Evolutionary conservation across 2,113 vertebrate genomes (phyloP).

Genomic region (Vulpes lagopus): DNA sequence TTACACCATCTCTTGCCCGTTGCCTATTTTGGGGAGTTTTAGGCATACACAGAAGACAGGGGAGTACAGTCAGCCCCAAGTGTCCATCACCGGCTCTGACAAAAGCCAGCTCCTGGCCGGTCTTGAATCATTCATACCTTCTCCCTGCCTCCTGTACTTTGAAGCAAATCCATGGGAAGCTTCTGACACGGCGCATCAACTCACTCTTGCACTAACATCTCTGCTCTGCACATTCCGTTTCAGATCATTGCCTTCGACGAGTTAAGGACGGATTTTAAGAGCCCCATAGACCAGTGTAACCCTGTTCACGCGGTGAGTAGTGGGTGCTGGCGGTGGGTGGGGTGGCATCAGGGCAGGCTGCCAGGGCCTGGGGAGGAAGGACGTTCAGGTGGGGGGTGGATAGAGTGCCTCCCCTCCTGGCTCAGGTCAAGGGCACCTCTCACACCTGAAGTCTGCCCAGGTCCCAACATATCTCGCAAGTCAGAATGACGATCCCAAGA

Average conservation of each 20-base stretch:
- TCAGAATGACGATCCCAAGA: background rate
- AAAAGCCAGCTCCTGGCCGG: background rate
- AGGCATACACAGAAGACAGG: background rate
- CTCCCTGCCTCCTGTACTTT: accelerated
- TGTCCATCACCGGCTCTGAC: background rate
- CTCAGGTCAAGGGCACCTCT: background rate
- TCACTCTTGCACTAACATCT: background rate
- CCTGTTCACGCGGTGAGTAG: conserved; percentile 96
- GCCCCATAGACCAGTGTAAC: conserved; percentile 98
- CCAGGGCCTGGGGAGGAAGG: background rate
- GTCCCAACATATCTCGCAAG: background rate
- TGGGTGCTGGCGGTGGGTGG: background rate
- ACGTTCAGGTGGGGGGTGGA: background rate
- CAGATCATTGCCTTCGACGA: conserved; percentile 99
- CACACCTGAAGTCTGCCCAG: background rate
- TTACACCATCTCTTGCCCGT: background rate
- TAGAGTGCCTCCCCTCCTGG: background rate
- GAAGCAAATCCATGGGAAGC: background rate
- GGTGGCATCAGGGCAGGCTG: background rate
- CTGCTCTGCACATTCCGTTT: conserved; percentile 75
- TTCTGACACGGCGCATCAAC: background rate
- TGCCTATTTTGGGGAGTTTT: accelerated
- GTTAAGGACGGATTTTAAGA: conserved; percentile 98
- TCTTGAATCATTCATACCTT: accelerated
- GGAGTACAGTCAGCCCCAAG: background rate